Evolutionary conservation across 1,140 invertebrate genomes (phyloP), one percentile per base, ranked within the genome.

Genomic region (Goniozus legneri): DNA sequence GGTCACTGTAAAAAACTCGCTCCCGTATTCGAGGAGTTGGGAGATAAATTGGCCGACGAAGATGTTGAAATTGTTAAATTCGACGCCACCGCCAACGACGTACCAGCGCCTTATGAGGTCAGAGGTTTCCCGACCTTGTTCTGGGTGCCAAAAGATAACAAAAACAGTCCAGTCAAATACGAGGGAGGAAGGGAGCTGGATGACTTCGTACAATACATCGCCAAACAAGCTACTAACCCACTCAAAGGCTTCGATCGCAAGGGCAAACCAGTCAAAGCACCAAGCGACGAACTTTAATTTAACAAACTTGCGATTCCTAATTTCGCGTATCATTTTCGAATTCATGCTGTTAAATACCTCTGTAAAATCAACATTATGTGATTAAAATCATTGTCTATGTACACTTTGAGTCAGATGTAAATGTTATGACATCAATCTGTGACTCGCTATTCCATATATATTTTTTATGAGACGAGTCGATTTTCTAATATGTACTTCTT

Each of bases 31-130:
- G 94, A 97, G 49, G 95, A 99, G 76, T 77, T 99, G 20, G 97
- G 91, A 36, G 86, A 89, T 48, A 95, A 95, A 83, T 72, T 98
- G 62, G 84, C 84, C 55, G 77, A 88, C 60, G 96, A 99, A 74
- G 82, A 92, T 50, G 84, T 99, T 12, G 85, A 83, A 38, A 96
- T 99, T 68, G 91, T 97, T 0, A 99, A 99, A 71, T 92, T 99
- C 77, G 97, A 99, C 75, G 96, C 97, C 19, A 98, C 96, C 1
- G 93, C 92, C 34, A 99, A 99, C 76, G 97, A 99, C 80, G 95
- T 98, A 51, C 93, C 95, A 48, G 73, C 84, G n/a, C 71, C 79
- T 47, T 99, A 86, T 75, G 91, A 98, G 62, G 97, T 99, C 12
- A 82, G 84, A 56, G 97, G 97, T 15, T 99, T 98, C 84, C 97